phyloP scores from a whole-genome alignment of 2,113 vertebrate genomes.

The Heteronetta atricapilla region DNA sequence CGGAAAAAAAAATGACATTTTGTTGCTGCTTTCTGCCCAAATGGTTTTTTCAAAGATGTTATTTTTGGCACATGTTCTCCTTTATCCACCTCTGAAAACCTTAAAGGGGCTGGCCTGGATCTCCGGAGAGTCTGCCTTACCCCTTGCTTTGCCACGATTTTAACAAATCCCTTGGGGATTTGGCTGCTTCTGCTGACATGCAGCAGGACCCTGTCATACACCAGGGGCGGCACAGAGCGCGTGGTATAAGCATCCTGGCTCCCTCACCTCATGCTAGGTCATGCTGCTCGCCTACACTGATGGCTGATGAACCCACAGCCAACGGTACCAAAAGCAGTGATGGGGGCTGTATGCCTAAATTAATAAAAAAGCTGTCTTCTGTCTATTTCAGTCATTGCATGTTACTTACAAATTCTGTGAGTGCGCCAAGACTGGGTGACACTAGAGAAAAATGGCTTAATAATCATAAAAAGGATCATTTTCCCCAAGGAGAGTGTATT shows the following conservation, averaged over 20 bases:
- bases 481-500: constrained; percentile 44
- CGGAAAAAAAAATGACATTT: neutral
- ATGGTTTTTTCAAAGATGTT: neutral
- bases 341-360: neutral
- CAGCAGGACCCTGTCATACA: rapidly evolving
- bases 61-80: neutral
- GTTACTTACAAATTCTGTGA: constrained; percentile 33
- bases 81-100: neutral
- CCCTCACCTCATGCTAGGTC: neutral
- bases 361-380: neutral
- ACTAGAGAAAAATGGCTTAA: constrained; percentile 42
- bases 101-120: neutral
- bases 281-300: neutral
- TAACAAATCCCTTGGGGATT: neutral
- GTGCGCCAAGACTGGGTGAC: constrained; percentile 12
- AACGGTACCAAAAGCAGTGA: neutral
- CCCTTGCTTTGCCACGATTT: neutral
- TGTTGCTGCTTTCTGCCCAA: neutral
- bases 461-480: constrained; percentile 59
- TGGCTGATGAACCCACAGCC: neutral
- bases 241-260: neutral
- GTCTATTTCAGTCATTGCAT: neutral
- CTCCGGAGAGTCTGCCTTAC: neutral
- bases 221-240: neutral
- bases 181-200: neutral